Conservation (phyloP, 2,113 vertebrate genomes). For the Centropristis striata region DNA sequence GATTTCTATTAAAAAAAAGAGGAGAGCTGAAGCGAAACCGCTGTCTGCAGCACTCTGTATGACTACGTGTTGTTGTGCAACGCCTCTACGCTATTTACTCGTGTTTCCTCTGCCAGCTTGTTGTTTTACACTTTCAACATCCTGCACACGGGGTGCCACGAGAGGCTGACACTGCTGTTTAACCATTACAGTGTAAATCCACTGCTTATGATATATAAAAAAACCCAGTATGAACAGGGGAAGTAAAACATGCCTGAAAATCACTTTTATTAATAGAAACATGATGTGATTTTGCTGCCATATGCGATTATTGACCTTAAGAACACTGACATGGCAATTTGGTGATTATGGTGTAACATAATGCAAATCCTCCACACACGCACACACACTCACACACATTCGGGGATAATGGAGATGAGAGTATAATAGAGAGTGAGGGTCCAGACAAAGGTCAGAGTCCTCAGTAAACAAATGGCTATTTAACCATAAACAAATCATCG, state of each 20-base stretch:
- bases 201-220: slow-evolving; percentile 26
- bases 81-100: slow-evolving; percentile 47
- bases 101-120: slow-evolving; percentile 71
- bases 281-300: slow-evolving; percentile 12
- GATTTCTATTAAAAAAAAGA: slow-evolving; percentile 25
- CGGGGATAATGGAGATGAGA: not conserved
- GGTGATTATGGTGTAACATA: not conserved
- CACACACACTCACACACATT: slow-evolving; percentile 3
- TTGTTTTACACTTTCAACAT: slow-evolving; percentile 78
- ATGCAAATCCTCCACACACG: slow-evolving; percentile 1
- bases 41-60: slow-evolving; percentile 52
- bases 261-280: slow-evolving; percentile 49
- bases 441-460: slow-evolving; percentile 66
- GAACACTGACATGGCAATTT: slow-evolving; percentile 16
- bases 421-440: slow-evolving; percentile 49
- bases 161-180: slow-evolving; percentile 73
- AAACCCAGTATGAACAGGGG: slow-evolving; percentile 46
- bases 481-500: slow-evolving; percentile 73
- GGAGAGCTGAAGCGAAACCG: slow-evolving; percentile 68
- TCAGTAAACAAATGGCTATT: slow-evolving; percentile 70
- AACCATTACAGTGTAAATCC: slow-evolving; percentile 19
- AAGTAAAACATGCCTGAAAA: slow-evolving; percentile 72
- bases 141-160: slow-evolving; percentile 42
- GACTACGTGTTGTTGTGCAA: slow-evolving; percentile 69
- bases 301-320: not conserved